A percentile compares a stretch with the other conserved stretches of the same genome.
Evolutionary conservation across 2,888 invertebrate species (phyloP).

Genomic region (Romanomermis culicivorax): DNA sequence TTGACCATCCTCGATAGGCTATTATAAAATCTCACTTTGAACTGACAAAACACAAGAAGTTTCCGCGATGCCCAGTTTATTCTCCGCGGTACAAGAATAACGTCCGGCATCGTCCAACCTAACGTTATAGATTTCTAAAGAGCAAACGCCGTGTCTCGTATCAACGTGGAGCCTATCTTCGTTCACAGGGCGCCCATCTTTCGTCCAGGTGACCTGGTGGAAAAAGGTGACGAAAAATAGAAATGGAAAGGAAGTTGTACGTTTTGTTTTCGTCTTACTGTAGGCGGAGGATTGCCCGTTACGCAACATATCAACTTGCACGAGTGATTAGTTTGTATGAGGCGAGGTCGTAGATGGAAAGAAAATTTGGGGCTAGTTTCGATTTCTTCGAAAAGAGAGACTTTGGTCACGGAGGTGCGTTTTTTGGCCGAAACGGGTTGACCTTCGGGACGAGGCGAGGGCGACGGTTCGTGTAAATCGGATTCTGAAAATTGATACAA

Average conservation of each 20-base stretch:
- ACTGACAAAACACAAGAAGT: constrained; percentile 84
- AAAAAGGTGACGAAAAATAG: constrained; percentile 5
- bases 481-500: too few species aligned
- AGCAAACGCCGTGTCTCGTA: constrained; percentile 79
- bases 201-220: constrained; percentile 42
- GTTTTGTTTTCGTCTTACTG: too few species aligned
- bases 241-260: neutral
- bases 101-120: constrained; percentile 83
- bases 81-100: constrained; percentile 78
- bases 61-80: constrained; percentile 79
- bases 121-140: constrained; percentile 85
- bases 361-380: constrained; percentile 87
- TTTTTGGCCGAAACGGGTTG: neutral
- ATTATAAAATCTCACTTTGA: too few species aligned
- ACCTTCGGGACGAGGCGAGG: too few species aligned
- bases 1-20: too few species aligned
- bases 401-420: constrained; percentile 23
- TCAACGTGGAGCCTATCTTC: constrained; percentile 59
- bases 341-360: constrained; percentile 90
- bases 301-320: constrained; percentile 94
- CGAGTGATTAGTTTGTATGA: constrained; percentile 74
- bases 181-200: constrained; percentile 72
- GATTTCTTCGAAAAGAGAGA: constrained; percentile 73
- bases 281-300: constrained; percentile 37
- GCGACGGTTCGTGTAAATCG: neutral